Conservation (phyloP, 30 jellyfish, hydroid and myxozoan genomes). For the Catostylus mosaicus region DNA sequence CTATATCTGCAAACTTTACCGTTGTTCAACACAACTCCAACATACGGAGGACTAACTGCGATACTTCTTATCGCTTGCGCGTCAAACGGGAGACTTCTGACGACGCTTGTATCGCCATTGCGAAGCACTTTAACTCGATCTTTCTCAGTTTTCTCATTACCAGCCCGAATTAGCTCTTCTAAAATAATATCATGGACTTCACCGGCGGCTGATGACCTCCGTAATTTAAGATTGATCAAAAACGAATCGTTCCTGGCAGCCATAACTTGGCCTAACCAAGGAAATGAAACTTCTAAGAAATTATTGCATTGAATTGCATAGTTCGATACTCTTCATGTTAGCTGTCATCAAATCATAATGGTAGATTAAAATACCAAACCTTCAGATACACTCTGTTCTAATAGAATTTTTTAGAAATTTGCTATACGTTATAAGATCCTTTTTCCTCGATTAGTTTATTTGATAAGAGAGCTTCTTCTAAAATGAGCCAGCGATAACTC, state of each 20-base stretch:
- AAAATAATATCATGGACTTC: conserved; percentile 46
- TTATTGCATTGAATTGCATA: conserved; percentile 10
- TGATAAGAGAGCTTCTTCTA: too few relatives aligned
- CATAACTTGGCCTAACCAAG: conserved; percentile 28
- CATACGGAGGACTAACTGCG: conserved; percentile 59
- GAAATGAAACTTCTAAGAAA: neutral
- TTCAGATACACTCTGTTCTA: too few relatives aligned
- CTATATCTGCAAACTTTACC: conserved; percentile 56
- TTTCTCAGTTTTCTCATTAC: neutral
- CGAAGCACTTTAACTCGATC: neutral
- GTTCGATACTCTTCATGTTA: neutral
- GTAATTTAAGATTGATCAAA: conserved; percentile 12
- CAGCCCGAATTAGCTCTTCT: conserved; percentile 30
- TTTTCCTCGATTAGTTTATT: too few relatives aligned
- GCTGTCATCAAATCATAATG: neutral
- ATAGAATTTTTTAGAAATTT: too few relatives aligned
- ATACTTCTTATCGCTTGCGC: conserved; percentile 11
- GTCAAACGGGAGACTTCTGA: conserved; percentile 21
- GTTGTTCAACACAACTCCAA: conserved; percentile 42
- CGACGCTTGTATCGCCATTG: neutral
- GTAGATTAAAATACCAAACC: too few relatives aligned
- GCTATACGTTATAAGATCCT: too few relatives aligned
- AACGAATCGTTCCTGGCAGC: conserved; percentile 22
- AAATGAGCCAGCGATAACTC: too few relatives aligned
- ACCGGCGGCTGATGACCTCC: conserved; percentile 9